Conservation (phyloP, 2,113 vertebrate genomes). For the Lycaon pictus region DNA sequence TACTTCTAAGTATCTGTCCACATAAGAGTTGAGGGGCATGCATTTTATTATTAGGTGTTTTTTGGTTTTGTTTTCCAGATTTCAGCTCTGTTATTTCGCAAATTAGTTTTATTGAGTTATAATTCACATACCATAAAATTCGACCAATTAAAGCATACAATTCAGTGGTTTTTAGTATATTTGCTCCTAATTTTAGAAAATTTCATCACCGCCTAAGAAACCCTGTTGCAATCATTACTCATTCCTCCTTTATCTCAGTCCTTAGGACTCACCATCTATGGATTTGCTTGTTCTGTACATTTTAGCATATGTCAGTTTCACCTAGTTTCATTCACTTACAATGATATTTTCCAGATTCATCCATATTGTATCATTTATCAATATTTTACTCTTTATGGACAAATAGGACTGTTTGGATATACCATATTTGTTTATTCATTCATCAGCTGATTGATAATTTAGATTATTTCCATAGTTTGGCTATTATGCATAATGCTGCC, state of each 20-base stretch:
- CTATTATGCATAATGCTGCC: not conserved
- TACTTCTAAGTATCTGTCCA: not conserved
- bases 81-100: not conserved
- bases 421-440: not conserved
- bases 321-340: not conserved
- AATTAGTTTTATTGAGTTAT: constrained; percentile 11
- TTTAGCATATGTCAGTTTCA: not conserved
- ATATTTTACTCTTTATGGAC: not conserved
- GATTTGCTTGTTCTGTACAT: not conserved
- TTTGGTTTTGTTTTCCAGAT: not conserved
- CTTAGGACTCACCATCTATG: not conserved
- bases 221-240: not conserved
- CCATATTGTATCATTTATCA: not conserved
- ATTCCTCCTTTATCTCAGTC: not conserved
- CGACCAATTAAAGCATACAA: not conserved
- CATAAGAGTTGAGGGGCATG: not conserved
- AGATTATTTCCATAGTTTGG: not conserved
- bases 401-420: not conserved
- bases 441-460: not conserved
- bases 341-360: not conserved
- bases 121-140: constrained; percentile 5
- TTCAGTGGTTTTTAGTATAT: not conserved
- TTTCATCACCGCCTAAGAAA: not conserved
- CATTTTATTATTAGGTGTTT: not conserved
- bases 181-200: constrained; percentile 1